Base-by-base conservation (phyloP, 2,113 vertebrate species). In the Misgurnus anguillicaudatus region DNA sequence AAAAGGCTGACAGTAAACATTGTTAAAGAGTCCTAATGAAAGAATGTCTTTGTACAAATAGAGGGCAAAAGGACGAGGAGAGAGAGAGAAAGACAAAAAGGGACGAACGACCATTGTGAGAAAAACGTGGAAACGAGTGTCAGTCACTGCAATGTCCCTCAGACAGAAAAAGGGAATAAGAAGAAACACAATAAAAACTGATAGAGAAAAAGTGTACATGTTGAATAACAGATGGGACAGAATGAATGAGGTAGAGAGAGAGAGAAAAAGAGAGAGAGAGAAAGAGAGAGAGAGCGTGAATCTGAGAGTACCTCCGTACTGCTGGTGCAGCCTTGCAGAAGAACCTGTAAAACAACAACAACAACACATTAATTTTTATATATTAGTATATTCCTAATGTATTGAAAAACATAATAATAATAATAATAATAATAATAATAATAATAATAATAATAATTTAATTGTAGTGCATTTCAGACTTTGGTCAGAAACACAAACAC, bases 311-410 rank as follows among this genome's bases (percentile, higher is more conserved):
- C 95, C 92, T 95, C 90, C 67, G 93, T 93, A 78, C 85, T 87
- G 5, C 84, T 92, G 0, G 9, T 86, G 83, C 95, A 95, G 0
- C 87, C 90, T 7, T 84, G 87, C 83, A 96, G 87, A 78, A 94
- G 84, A 31, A 91, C 91, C 95, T 96, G 87, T 72, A 77, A n/a
- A 38, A 69, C 77, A 81, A 65, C n/a, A 81, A 65, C n/a, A 5
- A 57, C 16, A 19, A 55, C n/a, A 10, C 9, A 51, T 51, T 45
- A 4, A 45, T 5, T 31, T 31, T 31, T 31, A 31, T 31, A 31
- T 31, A 31, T 31, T 31, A 31, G 24, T 31, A 31, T 31, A 31
- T 31, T 31, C 2, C 3, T 31, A 31, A 31, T 31, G 24, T 31
- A 31, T 31, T 31, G 24, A 31, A 31, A 31, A 31, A 31, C 24